Percentiles rank a stretch among this genome's conserved stretches.
Conservation (phyloP, 2,888 invertebrate species). For the Himalopsyche japonica region DNA sequence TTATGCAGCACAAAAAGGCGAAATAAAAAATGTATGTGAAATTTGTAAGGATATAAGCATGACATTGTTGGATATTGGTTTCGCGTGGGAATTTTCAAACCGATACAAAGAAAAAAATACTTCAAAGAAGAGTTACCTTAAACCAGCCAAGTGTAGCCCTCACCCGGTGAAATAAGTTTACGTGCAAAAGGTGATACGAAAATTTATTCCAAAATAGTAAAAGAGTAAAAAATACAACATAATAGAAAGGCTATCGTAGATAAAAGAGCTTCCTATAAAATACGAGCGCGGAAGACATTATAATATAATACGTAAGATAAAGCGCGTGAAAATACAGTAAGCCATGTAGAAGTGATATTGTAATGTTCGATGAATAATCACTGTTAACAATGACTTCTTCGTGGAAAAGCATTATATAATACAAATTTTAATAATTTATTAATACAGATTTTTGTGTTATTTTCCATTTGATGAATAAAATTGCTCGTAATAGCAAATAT, state of each 20-base stretch:
- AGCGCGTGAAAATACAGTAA: background rate
- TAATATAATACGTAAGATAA: background rate
- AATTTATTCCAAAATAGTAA: background rate
- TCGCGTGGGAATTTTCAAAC: constrained; percentile 1
- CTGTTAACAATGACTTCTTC: too few relatives aligned
- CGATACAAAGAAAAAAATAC: background rate
- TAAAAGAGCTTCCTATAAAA: background rate
- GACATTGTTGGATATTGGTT: background rate
- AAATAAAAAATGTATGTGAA: background rate
- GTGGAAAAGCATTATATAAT: too few relatives aligned
- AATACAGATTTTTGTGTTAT: too few relatives aligned
- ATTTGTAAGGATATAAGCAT: background rate
- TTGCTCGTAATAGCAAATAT: background rate
- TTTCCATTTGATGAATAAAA: background rate
- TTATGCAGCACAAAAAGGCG: background rate
- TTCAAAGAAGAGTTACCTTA: constrained; percentile 3
- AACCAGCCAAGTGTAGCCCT: background rate
- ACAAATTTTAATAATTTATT: too few relatives aligned
- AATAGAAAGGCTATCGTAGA: background rate
- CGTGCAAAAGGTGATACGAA: background rate
- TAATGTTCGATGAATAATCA: background rate
- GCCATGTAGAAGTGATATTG: background rate
- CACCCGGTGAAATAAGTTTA: constrained; percentile 3
- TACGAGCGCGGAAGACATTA: background rate
- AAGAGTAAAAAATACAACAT: background rate